Percentiles rank a stretch among this genome's conserved stretches.
Evolutionary conservation across 1,140 invertebrate species (phyloP).

Genomic region (Eupristina koningsbergeri): DNA sequence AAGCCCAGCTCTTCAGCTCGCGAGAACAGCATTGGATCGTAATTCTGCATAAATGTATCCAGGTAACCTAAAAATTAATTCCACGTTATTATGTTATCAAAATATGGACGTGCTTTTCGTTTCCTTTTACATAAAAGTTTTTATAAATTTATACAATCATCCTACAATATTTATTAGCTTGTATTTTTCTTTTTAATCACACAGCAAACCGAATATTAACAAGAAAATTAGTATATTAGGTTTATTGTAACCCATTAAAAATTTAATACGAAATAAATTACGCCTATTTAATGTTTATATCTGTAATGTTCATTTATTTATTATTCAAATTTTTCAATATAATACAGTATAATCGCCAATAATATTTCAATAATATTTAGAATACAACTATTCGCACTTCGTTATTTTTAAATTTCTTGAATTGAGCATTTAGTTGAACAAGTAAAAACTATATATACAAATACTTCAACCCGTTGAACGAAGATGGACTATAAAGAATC

Average conservation of each 20-base stretch:
- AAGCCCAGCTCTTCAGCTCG: background rate
- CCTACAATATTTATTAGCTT: background rate
- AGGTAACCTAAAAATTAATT: slow-evolving; percentile 15
- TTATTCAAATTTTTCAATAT: background rate
- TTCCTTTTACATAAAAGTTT: too few species aligned
- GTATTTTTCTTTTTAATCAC: too few species aligned
- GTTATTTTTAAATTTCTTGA: background rate
- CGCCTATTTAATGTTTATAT: background rate
- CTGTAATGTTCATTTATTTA: background rate
- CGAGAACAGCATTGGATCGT: background rate
- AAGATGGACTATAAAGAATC: background rate
- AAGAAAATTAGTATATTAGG: background rate
- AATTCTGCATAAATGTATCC: slow-evolving; percentile 6
- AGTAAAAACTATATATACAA: too few species aligned
- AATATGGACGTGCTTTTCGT: too few species aligned
- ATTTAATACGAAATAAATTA: background rate
- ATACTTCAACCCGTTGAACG: background rate
- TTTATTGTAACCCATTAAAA: background rate
- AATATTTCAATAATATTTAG: background rate
- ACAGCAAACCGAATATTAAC: background rate
- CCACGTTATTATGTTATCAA: background rate
- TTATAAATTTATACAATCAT: too few species aligned
- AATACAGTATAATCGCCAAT: background rate
- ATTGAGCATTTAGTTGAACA: background rate
- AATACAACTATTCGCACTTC: background rate